Evolutionary conservation across 1,140 invertebrate genomes (phyloP).

Genomic region (Lethocerus indicus): DNA sequence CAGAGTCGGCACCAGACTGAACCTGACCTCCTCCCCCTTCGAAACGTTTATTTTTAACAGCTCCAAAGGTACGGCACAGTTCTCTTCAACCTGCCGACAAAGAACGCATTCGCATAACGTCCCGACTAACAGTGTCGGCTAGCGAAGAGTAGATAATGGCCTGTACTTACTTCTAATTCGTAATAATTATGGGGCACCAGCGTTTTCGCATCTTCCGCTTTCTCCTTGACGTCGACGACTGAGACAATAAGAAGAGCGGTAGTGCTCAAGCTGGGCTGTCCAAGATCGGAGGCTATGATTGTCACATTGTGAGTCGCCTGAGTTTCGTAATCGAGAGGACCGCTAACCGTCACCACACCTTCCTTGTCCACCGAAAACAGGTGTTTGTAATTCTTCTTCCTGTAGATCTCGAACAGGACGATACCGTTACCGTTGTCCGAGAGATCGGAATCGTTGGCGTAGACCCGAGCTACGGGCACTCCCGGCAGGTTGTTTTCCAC

Average conservation of each 20-base stretch:
- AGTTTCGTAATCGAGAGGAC: slow-evolving; percentile 52
- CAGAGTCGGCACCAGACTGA: slow-evolving; percentile 32
- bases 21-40: slow-evolving; percentile 1
- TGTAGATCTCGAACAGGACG: slow-evolving; percentile 50
- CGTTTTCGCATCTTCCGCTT: not conserved
- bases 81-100: slow-evolving; percentile 40
- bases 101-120: not conserved
- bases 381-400: slow-evolving; percentile 37
- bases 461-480: slow-evolving; percentile 47
- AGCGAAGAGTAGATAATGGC: no score
- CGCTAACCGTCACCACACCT: slow-evolving; percentile 55
- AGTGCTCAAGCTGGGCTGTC: slow-evolving; percentile 60
- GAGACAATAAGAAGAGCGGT: slow-evolving; percentile 50
- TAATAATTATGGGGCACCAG: slow-evolving; percentile 40
- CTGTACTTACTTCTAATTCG: slow-evolving; percentile 37
- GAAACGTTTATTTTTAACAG: slow-evolving; percentile 48
- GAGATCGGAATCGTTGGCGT: slow-evolving; percentile 68
- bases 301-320: slow-evolving; percentile 51
- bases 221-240: slow-evolving; percentile 43
- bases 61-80: slow-evolving; percentile 45
- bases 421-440: slow-evolving; percentile 65
- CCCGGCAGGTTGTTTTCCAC: slow-evolving; percentile 50
- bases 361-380: slow-evolving; percentile 66
- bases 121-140: no score
- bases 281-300: slow-evolving; percentile 65